Evolutionary conservation across 1,140 invertebrate genomes (phyloP), one percentile per base, ranked within the genome.

Genomic region (Teleopsis dalmanni): DNA sequence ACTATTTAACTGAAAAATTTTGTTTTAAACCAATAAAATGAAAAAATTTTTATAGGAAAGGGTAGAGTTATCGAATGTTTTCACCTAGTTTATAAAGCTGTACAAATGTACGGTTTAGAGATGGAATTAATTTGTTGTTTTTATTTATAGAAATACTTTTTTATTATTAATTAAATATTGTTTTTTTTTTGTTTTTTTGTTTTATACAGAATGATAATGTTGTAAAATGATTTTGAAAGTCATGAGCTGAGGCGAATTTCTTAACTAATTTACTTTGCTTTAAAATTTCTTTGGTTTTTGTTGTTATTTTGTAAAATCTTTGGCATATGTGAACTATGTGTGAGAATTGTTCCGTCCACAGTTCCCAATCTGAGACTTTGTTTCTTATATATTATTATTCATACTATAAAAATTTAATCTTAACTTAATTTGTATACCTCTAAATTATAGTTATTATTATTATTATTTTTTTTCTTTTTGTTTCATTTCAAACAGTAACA

Each of bases 321-420:
- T 50, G 48, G 61, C 64, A 67, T 67, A 67, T 67, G 62, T 65
- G 63, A 70, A 69, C 65, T 60, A 68, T 65, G 69, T 65, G 70
- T 73, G 72, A 73, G 72, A 73, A 70, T 64, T 71, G 62, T 71
- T 68, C 68, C 72, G 70, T 73, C 72, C 72, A 73, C 72, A 73
- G 72, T 73, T 72, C 72, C 72, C 72, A 73, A 73, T 73, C 72
- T 73, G 72, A 70, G 64, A 66, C 64, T 62, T 63, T 57, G 47
- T 59, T 40, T 21, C 18, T 33, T 41, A 18, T 43, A 23, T 11
- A 10, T 8, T 7, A n/a, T n/a, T n/a, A n/a, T n/a, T n/a, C n/a
- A n/a, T n/a, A n/a, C n/a, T n/a, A n/a, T n/a, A n/a, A n/a, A n/a
- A n/a, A n/a, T n/a, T n/a, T n/a, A n/a, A n/a, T n/a, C n/a, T n/a